Evolutionary conservation across 92 coral and sea anemone genomes (phyloP).

Genomic region (Actinostola sp.): DNA sequence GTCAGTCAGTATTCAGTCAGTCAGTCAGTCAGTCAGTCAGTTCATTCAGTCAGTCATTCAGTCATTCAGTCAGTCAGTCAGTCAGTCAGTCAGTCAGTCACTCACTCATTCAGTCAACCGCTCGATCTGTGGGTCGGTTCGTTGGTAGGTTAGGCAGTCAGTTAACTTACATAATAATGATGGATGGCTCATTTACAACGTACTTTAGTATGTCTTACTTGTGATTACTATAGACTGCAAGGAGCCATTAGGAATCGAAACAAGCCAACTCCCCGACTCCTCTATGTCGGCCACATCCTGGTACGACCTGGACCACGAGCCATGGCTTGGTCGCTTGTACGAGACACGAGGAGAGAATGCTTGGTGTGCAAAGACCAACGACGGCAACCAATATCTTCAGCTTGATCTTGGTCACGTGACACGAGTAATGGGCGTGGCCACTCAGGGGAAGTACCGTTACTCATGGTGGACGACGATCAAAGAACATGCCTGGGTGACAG

Average conservation of each 20-base stretch:
- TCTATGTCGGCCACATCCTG: conserved; percentile 50
- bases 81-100: too few relatives aligned
- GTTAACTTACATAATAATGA: too few relatives aligned
- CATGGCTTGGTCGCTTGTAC: conserved; percentile 65
- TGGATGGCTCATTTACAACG: too few relatives aligned
- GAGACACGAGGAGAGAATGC: conserved; percentile 55
- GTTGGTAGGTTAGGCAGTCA: too few relatives aligned
- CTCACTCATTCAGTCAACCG: too few relatives aligned
- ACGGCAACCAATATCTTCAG: conserved; percentile 59
- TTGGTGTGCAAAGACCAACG: conserved; percentile 62
- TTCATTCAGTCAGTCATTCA: too few relatives aligned
- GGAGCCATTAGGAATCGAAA: conserved; percentile 42
- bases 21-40: too few relatives aligned
- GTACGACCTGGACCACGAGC: conserved; percentile 52
- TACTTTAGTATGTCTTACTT: too few relatives aligned
- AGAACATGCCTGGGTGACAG: conserved; percentile 74
- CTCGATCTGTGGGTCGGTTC: too few relatives aligned
- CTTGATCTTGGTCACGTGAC: conserved; percentile 50
- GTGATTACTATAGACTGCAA: conserved; percentile 29
- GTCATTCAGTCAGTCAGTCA: too few relatives aligned
- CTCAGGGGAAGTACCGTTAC: conserved; percentile 67
- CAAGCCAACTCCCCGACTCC: conserved; percentile 38
- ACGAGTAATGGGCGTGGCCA: conserved; percentile 60
- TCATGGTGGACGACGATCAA: conserved; percentile 61
- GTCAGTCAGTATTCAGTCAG: too few relatives aligned